Base-by-base conservation (phyloP, 1,140 invertebrate species). In the Oryctes rhinoceros region DNA sequence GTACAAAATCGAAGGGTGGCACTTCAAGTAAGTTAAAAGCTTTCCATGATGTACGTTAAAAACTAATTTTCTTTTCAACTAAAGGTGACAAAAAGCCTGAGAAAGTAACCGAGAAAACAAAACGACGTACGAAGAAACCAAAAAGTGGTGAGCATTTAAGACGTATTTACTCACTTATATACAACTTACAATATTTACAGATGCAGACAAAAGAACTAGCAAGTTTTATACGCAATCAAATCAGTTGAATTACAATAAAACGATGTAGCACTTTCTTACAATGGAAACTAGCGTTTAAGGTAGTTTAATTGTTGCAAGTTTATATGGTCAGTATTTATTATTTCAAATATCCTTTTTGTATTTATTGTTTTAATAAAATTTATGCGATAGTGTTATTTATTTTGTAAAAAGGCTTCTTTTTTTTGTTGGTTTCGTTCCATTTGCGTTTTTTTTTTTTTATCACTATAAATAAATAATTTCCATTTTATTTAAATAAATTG, bases 301-400 rank as follows among this genome's bases (percentile, higher is more conserved):
- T 13, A 20, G 15, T 71, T 71, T 71, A 71, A 24, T 35, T 35
- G 24, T 24, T 71, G 10, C 18, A 20, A 67, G 18, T 67, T 67
- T 24, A 53, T 15, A 11, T 30, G 20, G 35, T 71, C 35, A 71
- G 65, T 71, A 37, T 71, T 71, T 71, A 37, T 71, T 71, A 24
- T 24, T 67, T 30, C 24, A 30, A 30, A 30, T 67, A 24, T 71
- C 15, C 11, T 24, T 30, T 37, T 35, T 71, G 13, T 71, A 71
- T 71, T 71, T 71, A 71, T 71, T 35, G 35, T 71, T 71, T 24
- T 35, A 71, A 71, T 71, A 71, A 71, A 71, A 15, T 35, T 71
- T 2, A 10, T 24, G 7, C 11, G 24, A 71, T 30, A 37, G 18
- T 71, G 65, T 67, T 67, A 59, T 59, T 59, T 59, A 59, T 59